Percentiles rank a stretch among this genome's conserved stretches.
Conservation (phyloP, 1,140 invertebrate species). For the Alviniconcha marisindica region DNA sequence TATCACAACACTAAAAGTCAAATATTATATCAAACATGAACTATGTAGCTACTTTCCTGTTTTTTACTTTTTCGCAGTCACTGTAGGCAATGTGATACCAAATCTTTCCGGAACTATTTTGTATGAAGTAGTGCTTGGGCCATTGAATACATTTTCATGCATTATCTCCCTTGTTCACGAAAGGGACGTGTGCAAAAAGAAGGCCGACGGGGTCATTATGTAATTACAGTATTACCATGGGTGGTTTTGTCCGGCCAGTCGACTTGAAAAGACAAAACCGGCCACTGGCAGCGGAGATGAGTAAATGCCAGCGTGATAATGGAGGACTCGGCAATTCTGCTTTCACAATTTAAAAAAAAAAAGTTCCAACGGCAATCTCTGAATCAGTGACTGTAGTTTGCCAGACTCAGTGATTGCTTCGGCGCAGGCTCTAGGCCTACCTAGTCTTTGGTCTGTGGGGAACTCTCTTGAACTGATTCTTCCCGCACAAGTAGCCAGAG, state of each 20-base stretch:
- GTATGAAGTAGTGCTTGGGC: slow-evolving; percentile 1
- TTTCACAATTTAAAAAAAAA: neutral
- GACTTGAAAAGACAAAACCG: no score
- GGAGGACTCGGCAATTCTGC: no score
- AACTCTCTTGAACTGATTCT: no score
- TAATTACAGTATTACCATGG: neutral
- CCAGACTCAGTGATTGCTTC: no score
- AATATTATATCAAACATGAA: neutral
- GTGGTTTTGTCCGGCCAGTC: neutral
- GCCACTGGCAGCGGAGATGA: no score
- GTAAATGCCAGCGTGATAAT: neutral
- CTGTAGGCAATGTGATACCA: no score
- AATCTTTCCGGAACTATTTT: slow-evolving; percentile 35
- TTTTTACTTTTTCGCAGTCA: no score
- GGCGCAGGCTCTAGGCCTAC: no score
- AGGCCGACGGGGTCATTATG: slow-evolving; percentile 19
- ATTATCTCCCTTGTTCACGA: slow-evolving; percentile 28
- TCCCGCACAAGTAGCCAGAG: no score
- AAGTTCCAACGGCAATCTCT: neutral
- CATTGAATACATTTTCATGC: slow-evolving; percentile 40
- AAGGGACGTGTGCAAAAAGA: slow-evolving; percentile 17
- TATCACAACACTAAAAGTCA: neutral
- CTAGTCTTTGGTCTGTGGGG: no score
- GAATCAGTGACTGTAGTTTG: no score
- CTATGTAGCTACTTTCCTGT: no score